Conservation (phyloP, 2,888 invertebrate species). For the Cryptus viduatorius region DNA sequence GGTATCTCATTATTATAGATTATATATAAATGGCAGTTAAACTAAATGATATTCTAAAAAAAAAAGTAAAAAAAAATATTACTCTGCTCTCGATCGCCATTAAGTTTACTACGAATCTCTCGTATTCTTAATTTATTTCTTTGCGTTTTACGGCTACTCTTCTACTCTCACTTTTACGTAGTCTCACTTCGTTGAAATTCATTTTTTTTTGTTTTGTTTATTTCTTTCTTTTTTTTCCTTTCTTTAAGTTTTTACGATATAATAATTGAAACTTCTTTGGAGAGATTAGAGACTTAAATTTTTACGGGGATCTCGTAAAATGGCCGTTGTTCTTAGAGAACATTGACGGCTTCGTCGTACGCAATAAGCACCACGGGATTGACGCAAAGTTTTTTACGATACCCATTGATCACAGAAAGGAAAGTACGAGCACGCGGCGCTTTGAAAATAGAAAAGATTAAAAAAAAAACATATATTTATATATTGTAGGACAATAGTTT, state of each 20-base stretch:
- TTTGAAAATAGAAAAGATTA: constrained; percentile 23
- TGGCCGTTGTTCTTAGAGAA: constrained; percentile 50
- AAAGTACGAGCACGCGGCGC: constrained; percentile 42
- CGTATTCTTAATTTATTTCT: constrained; percentile 37
- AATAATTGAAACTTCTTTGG: constrained; percentile 63
- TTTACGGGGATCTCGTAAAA: constrained; percentile 43
- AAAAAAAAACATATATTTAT: not conserved
- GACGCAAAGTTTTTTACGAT: constrained; percentile 44
- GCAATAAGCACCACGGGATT: constrained; percentile 53
- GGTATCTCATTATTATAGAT: not conserved
- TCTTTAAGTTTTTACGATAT: constrained; percentile 41
- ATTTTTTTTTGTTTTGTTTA: not conserved
- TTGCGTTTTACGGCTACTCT: constrained; percentile 51
- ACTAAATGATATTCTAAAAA: constrained; percentile 26
- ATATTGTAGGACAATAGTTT: constrained; percentile 32
- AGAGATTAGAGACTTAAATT: constrained; percentile 49
- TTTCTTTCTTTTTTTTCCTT: constrained; percentile 18
- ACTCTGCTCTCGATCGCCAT: constrained; percentile 18
- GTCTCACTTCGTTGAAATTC: constrained; percentile 55
- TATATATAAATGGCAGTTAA: constrained; percentile 53
- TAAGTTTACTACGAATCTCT: constrained; percentile 38
- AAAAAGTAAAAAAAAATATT: constrained; percentile 15
- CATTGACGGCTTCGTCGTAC: constrained; percentile 51
- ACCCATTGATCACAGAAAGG: constrained; percentile 49
- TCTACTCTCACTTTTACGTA: constrained; percentile 67